A percentile compares a stretch with the other conserved stretches of the same genome.
These are phyloP conservation scores for Gibbula magus DNA, from an alignment of 2,888 invertebrate genomes.

Conservation along the genomic window DNA sequence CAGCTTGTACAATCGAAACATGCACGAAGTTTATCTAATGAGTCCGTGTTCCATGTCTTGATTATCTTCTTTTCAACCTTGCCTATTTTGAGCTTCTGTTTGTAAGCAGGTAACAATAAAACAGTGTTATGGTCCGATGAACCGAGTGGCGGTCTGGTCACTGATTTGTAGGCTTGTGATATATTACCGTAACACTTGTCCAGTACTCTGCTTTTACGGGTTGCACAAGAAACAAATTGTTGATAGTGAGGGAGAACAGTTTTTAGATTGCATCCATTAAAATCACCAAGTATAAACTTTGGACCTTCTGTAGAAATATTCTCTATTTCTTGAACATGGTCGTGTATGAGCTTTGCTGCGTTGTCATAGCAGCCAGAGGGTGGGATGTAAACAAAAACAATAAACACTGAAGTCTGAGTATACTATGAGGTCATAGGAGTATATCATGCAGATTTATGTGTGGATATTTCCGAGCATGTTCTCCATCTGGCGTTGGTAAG, in stretches of 20 bases:
- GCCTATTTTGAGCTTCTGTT: not conserved
- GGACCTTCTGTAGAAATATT: not conserved
- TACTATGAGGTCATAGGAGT: no score
- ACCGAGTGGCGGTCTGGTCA: not conserved
- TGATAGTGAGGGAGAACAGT: not conserved
- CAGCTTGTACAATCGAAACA: constrained; percentile 12
- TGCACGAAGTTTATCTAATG: not conserved
- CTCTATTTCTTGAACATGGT: not conserved
- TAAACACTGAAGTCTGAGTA: no score
- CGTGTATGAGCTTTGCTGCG: no score
- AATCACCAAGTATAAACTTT: not conserved
- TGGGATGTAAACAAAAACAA: no score
- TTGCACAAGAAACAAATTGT: not conserved
- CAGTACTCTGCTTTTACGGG: not conserved
- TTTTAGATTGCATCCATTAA: not conserved
- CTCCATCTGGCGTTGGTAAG: no score
- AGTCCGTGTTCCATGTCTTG: not conserved
- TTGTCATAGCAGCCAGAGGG: no score
- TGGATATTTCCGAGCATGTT: no score
- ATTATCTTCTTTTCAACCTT: not conserved
- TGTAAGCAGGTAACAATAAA: not conserved
- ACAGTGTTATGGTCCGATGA: not conserved
- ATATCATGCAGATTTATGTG: no score
- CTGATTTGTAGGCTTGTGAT: not conserved
- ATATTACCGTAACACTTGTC: not conserved